A percentile compares a stretch with the other conserved stretches of the same genome.
Conservation (phyloP, 2,113 vertebrate genomes). For the Mirza zaza region DNA sequence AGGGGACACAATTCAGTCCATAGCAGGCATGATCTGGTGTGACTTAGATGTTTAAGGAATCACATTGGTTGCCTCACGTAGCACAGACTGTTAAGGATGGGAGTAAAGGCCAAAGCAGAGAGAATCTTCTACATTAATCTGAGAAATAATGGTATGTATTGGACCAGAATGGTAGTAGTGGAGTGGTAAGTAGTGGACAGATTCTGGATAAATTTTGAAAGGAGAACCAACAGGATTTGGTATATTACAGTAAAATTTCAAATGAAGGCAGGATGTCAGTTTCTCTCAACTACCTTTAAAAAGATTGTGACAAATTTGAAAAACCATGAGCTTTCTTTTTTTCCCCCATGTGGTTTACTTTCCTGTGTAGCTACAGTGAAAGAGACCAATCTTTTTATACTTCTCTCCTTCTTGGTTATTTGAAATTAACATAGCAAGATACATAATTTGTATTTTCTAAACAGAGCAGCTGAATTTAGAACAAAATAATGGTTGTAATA, state of each 20-base stretch:
- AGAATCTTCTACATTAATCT: not conserved
- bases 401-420: slow-evolving; percentile 32
- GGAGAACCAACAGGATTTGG: not conserved
- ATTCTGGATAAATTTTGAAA: slow-evolving; percentile 17
- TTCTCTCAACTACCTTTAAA: not conserved
- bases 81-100: not conserved
- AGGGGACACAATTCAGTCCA: not conserved
- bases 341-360: not conserved
- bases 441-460: slow-evolving; percentile 53
- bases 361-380: not conserved
- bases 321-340: not conserved
- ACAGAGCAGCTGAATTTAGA: slow-evolving; percentile 53
- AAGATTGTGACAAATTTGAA: not conserved
- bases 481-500: slow-evolving; percentile 71
- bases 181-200: not conserved
- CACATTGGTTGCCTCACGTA: not conserved
- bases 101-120: not conserved
- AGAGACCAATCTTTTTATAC: not conserved
- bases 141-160: not conserved
- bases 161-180: not conserved
- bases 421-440: slow-evolving; percentile 22
- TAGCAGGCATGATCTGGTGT: not conserved
- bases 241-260: not conserved
- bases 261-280: not conserved
- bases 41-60: not conserved